Evolutionary conservation across 2,888 invertebrate species (phyloP).

Genomic region (Platerodrilus igneus): DNA sequence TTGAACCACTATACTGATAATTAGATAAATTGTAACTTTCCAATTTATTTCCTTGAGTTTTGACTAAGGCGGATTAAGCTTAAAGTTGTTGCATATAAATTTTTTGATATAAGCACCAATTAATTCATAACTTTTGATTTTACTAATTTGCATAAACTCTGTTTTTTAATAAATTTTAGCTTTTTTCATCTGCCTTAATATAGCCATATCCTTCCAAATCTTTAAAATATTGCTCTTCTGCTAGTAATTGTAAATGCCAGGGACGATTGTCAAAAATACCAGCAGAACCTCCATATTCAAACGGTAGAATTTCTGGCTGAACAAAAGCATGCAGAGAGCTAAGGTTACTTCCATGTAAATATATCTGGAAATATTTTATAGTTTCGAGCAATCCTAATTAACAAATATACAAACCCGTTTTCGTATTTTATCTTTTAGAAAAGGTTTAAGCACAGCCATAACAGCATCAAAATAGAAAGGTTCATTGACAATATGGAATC

Average conservation of each 20-base stretch:
- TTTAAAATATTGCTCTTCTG: constrained; percentile 46
- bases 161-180: too few relatives aligned
- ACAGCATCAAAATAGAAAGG: constrained; percentile 50
- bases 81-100: too few relatives aligned
- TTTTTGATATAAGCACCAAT: too few relatives aligned
- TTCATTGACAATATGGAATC: constrained; percentile 49
- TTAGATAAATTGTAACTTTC: too few relatives aligned
- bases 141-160: too few relatives aligned
- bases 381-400: not conserved
- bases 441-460: constrained; percentile 74
- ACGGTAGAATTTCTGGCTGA: constrained; percentile 50
- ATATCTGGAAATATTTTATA: constrained; percentile 42
- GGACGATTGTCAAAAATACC: constrained; percentile 43
- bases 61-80: too few relatives aligned
- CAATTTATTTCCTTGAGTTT: too few relatives aligned
- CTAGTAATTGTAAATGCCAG: constrained; percentile 44
- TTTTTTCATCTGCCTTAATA: too few relatives aligned
- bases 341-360: constrained; percentile 54
- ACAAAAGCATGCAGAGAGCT: constrained; percentile 54
- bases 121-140: too few relatives aligned
- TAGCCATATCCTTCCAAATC: constrained; percentile 41
- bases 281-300: constrained; percentile 58
- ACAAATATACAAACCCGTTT: constrained; percentile 58
- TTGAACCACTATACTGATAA: too few relatives aligned
- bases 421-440: constrained; percentile 73